Evolutionary conservation across 2,797 vertebrate species (phyloP), one percentile per base, ranked within the genome.

Genomic region (Ambastaia sidthimunki): DNA sequence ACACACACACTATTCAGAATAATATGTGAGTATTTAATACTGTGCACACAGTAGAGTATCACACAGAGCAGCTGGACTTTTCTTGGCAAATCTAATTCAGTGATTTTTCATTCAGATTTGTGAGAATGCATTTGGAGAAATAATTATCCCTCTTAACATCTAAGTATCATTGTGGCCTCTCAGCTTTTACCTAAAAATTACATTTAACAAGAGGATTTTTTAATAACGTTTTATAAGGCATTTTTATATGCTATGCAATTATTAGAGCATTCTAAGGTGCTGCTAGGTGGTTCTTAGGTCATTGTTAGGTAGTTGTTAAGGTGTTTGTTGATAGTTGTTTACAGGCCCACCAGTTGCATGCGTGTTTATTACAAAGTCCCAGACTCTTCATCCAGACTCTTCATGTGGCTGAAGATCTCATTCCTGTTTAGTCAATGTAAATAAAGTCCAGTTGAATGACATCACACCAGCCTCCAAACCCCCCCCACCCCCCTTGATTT

Each of bases 391-490:
- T 78, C 55, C 54, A 31, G 9, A 62, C 77, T 23, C 74, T 2
- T 31, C 74, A 87, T 84, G 82, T 80, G 85, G 85, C 86, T 88
- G 68, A 63, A 81, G 66, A 80, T 88, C 79, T 89, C 89, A 91
- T 91, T 93, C 90, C 91, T 92, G 89, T 88, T 91, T 75, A 87
- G 87, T 47, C 57, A 63, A 71, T 73, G 41, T 55, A 75, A 86
- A 88, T 85, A 85, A 86, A 89, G 86, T 89, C 91, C 87, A 83
- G 89, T 87, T 87, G 82, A 89, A 92, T 92, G 91, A 93, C 92
- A 91, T 93, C 92, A 93, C 87, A 85, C 89, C 50, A 83, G 55
- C 69, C 65, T 60, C 65, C 76, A 59, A 71, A 68, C 80, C 81
- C 80, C 80, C 83, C 83, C 85, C 83, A 78, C 85, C 85, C 87